Evolutionary conservation across 2,888 invertebrate species (phyloP).

Genomic region (Megalurothrips usitatus): DNA sequence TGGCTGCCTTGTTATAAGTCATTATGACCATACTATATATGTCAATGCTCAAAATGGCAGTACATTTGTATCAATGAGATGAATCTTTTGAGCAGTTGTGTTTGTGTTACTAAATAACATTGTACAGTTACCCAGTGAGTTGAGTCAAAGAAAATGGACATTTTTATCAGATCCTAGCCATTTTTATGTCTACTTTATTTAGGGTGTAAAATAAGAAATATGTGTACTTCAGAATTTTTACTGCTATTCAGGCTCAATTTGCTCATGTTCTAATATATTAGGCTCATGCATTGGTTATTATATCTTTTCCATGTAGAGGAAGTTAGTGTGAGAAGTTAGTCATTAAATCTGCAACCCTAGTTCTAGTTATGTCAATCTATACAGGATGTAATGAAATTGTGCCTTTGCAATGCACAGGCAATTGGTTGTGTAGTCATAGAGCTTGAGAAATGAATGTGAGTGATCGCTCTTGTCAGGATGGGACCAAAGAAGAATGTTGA

Average conservation of each 20-base stretch:
- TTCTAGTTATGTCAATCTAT: neutral
- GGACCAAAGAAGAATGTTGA: slow-evolving; percentile 15
- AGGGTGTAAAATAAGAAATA: neutral
- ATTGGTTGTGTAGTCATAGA: neutral
- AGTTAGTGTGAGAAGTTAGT: neutral
- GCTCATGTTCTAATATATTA: neutral
- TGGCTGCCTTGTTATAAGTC: neutral
- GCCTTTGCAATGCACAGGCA: neutral
- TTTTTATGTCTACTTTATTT: neutral
- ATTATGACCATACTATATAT: neutral
- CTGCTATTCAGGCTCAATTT: neutral
- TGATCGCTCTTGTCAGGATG: slow-evolving; percentile 4
- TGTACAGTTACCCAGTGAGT: neutral
- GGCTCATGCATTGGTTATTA: neutral
- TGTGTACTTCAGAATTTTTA: neutral
- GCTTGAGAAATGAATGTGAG: neutral
- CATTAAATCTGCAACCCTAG: neutral
- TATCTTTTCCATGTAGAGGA: neutral
- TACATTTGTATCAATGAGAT: neutral
- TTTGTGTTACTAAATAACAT: neutral
- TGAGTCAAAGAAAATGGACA: neutral
- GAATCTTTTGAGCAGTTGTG: neutral
- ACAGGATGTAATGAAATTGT: neutral
- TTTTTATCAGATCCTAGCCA: neutral
- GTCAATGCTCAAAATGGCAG: neutral